These are phyloP conservation scores for Pterobdella sp. DNA, from an alignment of 2,888 invertebrate genomes.

Conservation along the genomic window DNA sequence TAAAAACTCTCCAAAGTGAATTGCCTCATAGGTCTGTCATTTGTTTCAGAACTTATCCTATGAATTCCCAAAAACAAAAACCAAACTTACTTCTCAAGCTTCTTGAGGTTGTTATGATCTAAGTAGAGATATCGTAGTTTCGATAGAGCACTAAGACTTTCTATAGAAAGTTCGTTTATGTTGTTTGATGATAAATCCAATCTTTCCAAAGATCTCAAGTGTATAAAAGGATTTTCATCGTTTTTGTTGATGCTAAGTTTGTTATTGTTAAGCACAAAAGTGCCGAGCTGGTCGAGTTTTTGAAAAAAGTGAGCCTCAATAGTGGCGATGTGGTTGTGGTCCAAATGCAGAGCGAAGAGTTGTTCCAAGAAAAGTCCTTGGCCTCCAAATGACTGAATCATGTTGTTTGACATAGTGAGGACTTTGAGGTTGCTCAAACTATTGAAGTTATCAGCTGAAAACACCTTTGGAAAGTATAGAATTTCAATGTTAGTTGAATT, in stretches of 20 bases:
- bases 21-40: no score
- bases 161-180: conserved; percentile 29
- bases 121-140: conserved; percentile 35
- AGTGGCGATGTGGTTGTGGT: conserved; percentile 34
- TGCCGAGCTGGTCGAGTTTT: conserved; percentile 32
- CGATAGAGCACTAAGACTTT: conserved; percentile 25
- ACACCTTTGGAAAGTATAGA: neutral
- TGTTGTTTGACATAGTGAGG: conserved; percentile 36
- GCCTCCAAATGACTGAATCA: conserved; percentile 30
- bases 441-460: conserved; percentile 32
- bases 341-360: conserved; percentile 33
- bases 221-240: conserved; percentile 18
- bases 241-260: conserved; percentile 32
- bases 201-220: conserved; percentile 30
- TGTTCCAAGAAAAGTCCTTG: conserved; percentile 34
- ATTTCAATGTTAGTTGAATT: no score
- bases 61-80: no score
- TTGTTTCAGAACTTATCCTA: no score
- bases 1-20: no score
- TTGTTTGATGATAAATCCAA: conserved; percentile 35
- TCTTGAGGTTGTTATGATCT: conserved; percentile 33
- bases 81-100: conserved; percentile 23
- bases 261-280: conserved; percentile 35
- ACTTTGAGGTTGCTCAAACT: conserved; percentile 35
- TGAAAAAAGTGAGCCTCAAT: conserved; percentile 30